Conservation (phyloP, 1,140 invertebrate genomes). For the Paraescarpia echinospica region DNA sequence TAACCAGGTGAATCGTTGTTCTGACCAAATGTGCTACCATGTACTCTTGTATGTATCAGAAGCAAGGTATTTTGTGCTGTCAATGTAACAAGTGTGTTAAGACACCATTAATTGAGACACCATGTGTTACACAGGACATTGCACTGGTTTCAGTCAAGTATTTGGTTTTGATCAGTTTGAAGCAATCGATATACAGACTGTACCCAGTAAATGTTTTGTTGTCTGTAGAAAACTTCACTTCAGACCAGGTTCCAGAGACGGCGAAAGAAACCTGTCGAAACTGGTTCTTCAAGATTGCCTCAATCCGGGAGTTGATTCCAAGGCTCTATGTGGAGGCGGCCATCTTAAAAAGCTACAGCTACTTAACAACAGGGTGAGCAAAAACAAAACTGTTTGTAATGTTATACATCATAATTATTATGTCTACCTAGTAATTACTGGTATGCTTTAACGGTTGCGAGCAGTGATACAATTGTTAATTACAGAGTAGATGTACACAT, state of each 20-base stretch:
- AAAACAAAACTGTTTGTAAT: not conserved
- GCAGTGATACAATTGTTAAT: not conserved
- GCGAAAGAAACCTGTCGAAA: slow-evolving; percentile 96
- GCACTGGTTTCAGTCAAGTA: not conserved
- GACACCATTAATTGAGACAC: too few relatives aligned
- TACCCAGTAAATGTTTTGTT: slow-evolving; percentile 9
- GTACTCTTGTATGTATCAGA: too few relatives aligned
- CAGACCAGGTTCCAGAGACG: slow-evolving; percentile 77
- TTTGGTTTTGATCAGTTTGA: not conserved
- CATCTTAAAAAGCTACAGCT: slow-evolving; percentile 87
- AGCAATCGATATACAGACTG: not conserved
- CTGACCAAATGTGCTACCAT: too few relatives aligned
- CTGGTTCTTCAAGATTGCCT: slow-evolving; percentile 99
- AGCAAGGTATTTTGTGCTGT: too few relatives aligned
- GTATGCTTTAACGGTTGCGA: not conserved
- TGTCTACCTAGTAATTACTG: not conserved
- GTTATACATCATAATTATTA: not conserved
- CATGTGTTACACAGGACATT: too few relatives aligned
- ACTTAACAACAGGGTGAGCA: slow-evolving; percentile 70
- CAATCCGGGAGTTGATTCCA: slow-evolving; percentile 93
- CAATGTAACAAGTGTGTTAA: too few relatives aligned
- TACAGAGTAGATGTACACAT: too few relatives aligned
- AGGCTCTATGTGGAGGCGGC: slow-evolving; percentile 92
- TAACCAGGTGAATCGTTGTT: too few relatives aligned
- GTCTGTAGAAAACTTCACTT: slow-evolving; percentile 54